Percentiles rank a stretch among this genome's conserved stretches.
Evolutionary conservation across 1,140 invertebrate species (phyloP).

Genomic region (Frieseomelitta varia): DNA sequence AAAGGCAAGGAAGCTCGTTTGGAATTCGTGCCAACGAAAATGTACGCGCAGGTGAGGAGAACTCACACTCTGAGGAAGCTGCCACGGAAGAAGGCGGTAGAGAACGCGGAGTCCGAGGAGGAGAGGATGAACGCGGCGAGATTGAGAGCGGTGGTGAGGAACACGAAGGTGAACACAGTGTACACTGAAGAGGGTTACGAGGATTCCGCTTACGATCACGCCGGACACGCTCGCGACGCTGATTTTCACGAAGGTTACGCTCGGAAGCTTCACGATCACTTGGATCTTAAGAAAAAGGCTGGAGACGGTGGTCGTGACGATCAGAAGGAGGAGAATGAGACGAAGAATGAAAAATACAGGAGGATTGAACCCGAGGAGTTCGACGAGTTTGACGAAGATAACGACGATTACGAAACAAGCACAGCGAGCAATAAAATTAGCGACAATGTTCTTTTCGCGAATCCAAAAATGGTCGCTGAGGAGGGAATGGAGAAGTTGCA

Average conservation of each 20-base stretch:
- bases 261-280: constrained; percentile 68
- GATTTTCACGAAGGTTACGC: constrained; percentile 80
- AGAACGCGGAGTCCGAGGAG: constrained; percentile 83
- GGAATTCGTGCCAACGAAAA: constrained; percentile 86
- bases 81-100: constrained; percentile 83
- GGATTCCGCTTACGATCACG: constrained; percentile 90
- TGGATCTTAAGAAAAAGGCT: constrained; percentile 23
- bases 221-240: constrained; percentile 86
- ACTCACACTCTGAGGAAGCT: constrained; percentile 84
- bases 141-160: constrained; percentile 86
- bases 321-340: constrained; percentile 5
- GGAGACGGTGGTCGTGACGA: background rate
- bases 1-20: constrained; percentile 74
- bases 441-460: constrained; percentile 19
- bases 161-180: constrained; percentile 87
- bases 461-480: constrained; percentile 68
- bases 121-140: constrained; percentile 85
- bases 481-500: constrained; percentile 69
- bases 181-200: constrained; percentile 91
- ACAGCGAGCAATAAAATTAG: background rate
- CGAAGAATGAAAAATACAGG: background rate
- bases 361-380: constrained; percentile 6
- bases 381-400: constrained; percentile 54
- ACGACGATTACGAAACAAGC: constrained; percentile 30
- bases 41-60: constrained; percentile 87